Evolutionary conservation across 2,113 vertebrate genomes (phyloP).

Genomic region (Alethe castanea): DNA sequence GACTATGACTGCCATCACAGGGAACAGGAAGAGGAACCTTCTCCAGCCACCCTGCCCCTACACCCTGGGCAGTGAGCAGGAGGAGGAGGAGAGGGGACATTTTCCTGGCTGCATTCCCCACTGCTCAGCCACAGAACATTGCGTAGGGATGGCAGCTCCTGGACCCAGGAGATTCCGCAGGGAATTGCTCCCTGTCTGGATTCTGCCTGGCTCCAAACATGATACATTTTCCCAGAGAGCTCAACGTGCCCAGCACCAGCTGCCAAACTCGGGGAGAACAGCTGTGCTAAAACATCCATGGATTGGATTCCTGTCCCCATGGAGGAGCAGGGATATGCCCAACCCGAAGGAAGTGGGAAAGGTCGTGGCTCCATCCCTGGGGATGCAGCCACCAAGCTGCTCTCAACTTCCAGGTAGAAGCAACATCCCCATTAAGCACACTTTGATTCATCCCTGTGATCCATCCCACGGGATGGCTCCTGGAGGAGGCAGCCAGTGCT

Average conservation of each 20-base stretch:
- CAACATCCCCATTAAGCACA: accelerated
- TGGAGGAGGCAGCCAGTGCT: not conserved
- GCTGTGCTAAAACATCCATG: accelerated
- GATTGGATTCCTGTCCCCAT: accelerated
- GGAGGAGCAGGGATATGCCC: not conserved
- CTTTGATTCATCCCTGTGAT: not conserved
- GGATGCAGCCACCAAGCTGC: not conserved
- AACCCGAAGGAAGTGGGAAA: accelerated
- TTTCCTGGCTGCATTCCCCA: not conserved
- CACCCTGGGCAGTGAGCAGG: not conserved
- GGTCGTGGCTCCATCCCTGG: not conserved
- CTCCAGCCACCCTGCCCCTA: not conserved
- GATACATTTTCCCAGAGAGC: not conserved
- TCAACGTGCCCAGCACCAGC: not conserved
- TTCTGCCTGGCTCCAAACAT: not conserved
- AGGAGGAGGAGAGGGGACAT: not conserved
- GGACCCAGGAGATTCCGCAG: accelerated
- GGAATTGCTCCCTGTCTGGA: not conserved
- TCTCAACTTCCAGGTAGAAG: not conserved
- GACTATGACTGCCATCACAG: accelerated
- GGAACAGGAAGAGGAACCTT: not conserved
- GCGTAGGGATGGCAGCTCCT: not conserved
- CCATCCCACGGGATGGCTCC: not conserved
- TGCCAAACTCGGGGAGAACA: not conserved
- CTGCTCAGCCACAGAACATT: accelerated